Evolutionary conservation across 2,113 vertebrate genomes (phyloP), one percentile per base, ranked within the genome.

Genomic region (Hylia prasina): DNA sequence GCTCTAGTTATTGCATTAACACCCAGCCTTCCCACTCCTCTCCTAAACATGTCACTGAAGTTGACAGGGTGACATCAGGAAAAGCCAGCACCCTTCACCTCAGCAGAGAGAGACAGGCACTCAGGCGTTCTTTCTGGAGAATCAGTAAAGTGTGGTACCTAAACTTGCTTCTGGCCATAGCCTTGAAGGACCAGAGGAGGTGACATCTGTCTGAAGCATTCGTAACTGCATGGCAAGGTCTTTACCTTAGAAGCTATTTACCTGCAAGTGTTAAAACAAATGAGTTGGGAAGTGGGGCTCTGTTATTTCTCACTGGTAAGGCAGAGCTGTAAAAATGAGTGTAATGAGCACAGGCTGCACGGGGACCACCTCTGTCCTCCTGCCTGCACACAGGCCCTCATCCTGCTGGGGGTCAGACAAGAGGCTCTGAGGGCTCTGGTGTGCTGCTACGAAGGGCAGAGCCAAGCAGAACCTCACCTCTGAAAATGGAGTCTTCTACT

Each of bases 391-490:
- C 22, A 48, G 25, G 8, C 37, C 50, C 31, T 68, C 58, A 17
- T 51, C 22, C 51, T 81, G 56, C n/a, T 58, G 48, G 5, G n/a
- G 10, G 3, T 56, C 39, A 33, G 27, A 39, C 0, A 2, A 66
- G 63, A 65, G 33, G 23, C 20, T 86, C 33, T 21, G 57, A 5
- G 50, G 45, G 42, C 77, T 92, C 47, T 5, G 13, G 12, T 9
- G 12, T 56, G 64, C 50, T 69, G 35, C 33, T 3, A 3, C 2
- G 7, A 33, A 1, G 5, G 51, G 28, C 50, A 56, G 51, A 65
- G 44, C 20, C 8, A 3, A 1, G 3, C 20, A 53, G 33, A 15
- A 1, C 16, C 42, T 51, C 0, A 0, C 10, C 42, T 73, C 39
- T 2, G 1, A 50, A 45, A 47, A 48, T 12, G 19, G 44, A 35